Evolutionary conservation across 2,113 vertebrate genomes (phyloP).

Genomic region (Desmodus rotundus): DNA sequence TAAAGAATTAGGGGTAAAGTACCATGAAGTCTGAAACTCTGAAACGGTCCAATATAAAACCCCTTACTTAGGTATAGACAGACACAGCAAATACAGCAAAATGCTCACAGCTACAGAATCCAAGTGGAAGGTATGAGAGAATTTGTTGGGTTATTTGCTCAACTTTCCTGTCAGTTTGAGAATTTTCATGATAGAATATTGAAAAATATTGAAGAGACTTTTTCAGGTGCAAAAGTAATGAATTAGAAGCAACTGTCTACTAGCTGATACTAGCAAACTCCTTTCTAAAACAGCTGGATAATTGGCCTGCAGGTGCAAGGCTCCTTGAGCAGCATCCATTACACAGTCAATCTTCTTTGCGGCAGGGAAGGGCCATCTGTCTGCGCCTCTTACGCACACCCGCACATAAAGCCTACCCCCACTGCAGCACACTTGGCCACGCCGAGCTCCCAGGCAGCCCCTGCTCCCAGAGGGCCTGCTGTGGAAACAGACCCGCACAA

Average conservation of each 20-base stretch:
- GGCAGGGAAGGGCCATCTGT: background rate
- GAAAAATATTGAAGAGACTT: background rate
- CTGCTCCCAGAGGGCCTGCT: background rate
- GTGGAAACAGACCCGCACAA: background rate
- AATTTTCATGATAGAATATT: background rate
- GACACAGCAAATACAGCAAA: background rate
- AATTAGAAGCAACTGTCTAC: background rate
- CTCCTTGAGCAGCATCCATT: background rate
- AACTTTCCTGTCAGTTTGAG: background rate
- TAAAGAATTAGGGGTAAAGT: background rate
- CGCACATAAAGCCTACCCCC: background rate
- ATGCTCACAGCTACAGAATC: background rate
- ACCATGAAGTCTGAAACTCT: background rate
- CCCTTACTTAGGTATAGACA: background rate
- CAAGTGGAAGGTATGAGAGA: background rate
- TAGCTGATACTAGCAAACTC: background rate
- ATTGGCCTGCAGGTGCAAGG: background rate
- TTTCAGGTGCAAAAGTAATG: background rate
- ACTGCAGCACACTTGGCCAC: no score
- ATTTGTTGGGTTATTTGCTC: background rate
- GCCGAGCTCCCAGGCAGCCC: background rate
- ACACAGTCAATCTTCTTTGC: background rate
- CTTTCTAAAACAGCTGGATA: background rate
- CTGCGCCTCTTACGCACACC: background rate
- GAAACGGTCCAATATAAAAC: background rate